phyloP scores from a whole-genome alignment of 2,888 invertebrate species.

The Saturnia japonica region DNA sequence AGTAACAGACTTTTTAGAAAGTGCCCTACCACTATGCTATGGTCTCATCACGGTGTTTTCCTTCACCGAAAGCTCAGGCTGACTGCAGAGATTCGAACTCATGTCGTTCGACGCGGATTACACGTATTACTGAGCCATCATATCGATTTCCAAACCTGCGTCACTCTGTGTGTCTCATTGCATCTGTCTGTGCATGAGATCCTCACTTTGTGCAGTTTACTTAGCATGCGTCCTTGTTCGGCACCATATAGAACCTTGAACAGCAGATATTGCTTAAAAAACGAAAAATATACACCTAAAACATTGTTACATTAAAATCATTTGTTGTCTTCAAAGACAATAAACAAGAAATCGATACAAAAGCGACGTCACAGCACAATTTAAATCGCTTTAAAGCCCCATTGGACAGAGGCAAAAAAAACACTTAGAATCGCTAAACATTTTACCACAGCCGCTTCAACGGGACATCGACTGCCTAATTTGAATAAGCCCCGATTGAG shows the following conservation, averaged over 20 bases:
- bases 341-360: neutral
- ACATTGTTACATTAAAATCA: neutral
- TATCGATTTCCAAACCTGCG: too few species aligned
- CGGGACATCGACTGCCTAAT: slow-evolving; percentile 21
- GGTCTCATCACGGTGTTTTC: too few species aligned
- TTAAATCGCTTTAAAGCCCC: slow-evolving; percentile 1
- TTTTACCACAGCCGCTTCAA: slow-evolving; percentile 18
- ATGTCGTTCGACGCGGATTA: too few species aligned
- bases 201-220: too few species aligned
- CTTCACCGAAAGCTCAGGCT: too few species aligned
- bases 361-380: slow-evolving; percentile 9
- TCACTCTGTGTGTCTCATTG: too few species aligned
- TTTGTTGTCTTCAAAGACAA: slow-evolving; percentile 1
- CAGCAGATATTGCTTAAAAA: neutral
- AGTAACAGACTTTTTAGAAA: too few species aligned
- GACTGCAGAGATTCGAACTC: too few species aligned
- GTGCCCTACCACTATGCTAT: too few species aligned
- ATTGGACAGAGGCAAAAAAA: slow-evolving; percentile 11
- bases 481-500: slow-evolving; percentile 24
- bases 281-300: neutral
- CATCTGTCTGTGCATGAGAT: too few species aligned
- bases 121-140: too few species aligned
- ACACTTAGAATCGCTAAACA: slow-evolving; percentile 15
- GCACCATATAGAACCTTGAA: neutral
- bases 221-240: neutral